These are phyloP conservation scores for Anaspis maculata DNA, from an alignment of 2,888 invertebrate genomes.

Conservation along the genomic window DNA sequence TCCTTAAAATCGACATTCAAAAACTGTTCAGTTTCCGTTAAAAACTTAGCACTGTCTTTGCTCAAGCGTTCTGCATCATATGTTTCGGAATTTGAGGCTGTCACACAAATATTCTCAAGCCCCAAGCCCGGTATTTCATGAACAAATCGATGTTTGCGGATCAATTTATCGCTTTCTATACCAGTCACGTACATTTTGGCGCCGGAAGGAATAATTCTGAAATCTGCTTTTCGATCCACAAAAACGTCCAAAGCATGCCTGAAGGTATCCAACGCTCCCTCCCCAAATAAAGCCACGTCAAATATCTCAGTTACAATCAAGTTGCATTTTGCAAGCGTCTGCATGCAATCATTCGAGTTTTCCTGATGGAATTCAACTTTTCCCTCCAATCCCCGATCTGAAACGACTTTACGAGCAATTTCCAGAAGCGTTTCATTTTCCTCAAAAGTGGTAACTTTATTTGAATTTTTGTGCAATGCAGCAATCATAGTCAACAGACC, in stretches of 20 bases:
- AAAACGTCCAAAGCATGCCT: conserved; percentile 61
- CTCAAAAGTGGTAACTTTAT: conserved; percentile 59
- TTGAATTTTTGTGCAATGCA: conserved; percentile 35
- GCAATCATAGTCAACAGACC: conserved; percentile 67
- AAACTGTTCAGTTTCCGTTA: conserved; percentile 51
- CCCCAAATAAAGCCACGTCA: conserved; percentile 74
- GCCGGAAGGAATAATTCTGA: conserved; percentile 51
- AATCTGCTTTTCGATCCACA: conserved; percentile 38
- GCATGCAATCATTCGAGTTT: neutral
- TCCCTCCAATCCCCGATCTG: too few relatives aligned
- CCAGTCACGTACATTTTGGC: conserved; percentile 58
- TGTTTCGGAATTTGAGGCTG: conserved; percentile 44
- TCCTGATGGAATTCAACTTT: too few relatives aligned
- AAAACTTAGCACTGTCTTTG: conserved; percentile 45
- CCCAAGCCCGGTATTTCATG: conserved; percentile 25
- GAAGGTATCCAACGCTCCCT: conserved; percentile 58
- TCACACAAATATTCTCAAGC: conserved; percentile 32
- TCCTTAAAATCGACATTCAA: conserved; percentile 58
- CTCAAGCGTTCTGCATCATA: conserved; percentile 65
- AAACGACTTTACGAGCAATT: conserved; percentile 1
- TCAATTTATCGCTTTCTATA: conserved; percentile 46
- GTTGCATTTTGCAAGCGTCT: too few relatives aligned
- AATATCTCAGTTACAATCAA: conserved; percentile 70
- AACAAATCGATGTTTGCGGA: conserved; percentile 41
- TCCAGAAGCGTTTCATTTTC: conserved; percentile 49